Evolutionary conservation across 30 jellyfish, hydroid and myxozoan species (phyloP), one percentile per base, ranked within the genome.

Genomic region (Morbakka virulenta): DNA sequence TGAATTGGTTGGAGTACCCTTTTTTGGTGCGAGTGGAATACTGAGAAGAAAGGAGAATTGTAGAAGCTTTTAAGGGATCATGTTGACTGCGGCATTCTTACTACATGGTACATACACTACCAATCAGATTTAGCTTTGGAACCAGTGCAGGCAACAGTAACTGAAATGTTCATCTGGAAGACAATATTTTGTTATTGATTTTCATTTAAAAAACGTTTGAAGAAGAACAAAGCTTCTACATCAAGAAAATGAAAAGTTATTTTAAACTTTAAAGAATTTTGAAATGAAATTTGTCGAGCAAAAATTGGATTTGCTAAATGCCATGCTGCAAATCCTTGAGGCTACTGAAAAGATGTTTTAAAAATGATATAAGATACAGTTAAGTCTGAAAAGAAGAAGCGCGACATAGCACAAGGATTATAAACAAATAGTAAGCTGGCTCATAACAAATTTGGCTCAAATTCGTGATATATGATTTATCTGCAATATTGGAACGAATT

Each of bases 221-320:
- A n/a, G n/a, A n/a, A 29, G 87, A 62, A 76, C 79, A 76, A 76
- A 61, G 27, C 77, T 64, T 27, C 77, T 64, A 28, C 77, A n/a
- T n/a, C n/a, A n/a, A n/a, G n/a, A n/a, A n/a, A n/a, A n/a, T n/a
- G n/a, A n/a, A n/a, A n/a, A 67, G 35, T 67, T 64, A 4, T 29
- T 29, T 20, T 20, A 47, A 47, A 57, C 63, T 70, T 69, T 79
- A 62, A 76, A 31, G 81, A 79, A 77, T 64, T 77, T 77, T 64
- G 81, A 77, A 77, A 80, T 77, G 69, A 77, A 69, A 57, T 76
- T 62, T 76, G 87, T 78, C 62, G 80, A 76, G 69, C 87, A 57
- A 53, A 76, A 71, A 14, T 34, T 77, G 72, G 34, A 49, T 64
- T 17, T 63, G 64, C 81, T 64, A 17, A 63, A 77, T 30, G 89